phyloP scores from a whole-genome alignment of 2,113 vertebrate species.

The Neomonachus schauinslandi region DNA sequence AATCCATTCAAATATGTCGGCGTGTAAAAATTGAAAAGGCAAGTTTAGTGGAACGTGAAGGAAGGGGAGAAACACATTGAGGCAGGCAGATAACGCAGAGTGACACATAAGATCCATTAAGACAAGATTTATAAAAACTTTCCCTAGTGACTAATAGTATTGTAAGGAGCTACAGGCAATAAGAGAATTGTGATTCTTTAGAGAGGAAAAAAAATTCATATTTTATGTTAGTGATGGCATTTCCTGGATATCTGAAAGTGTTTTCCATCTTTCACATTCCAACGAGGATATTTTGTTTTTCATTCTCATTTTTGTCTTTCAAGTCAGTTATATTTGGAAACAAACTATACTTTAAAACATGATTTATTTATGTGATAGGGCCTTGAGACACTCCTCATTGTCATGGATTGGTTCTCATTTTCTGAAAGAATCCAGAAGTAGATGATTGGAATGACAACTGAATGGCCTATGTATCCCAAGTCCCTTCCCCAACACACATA shows the following conservation, averaged over 20 bases:
- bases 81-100: not conserved
- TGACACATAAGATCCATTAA: not conserved
- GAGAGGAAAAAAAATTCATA: not conserved
- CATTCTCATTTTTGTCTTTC: constrained; percentile 4
- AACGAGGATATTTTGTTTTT: constrained; percentile 38
- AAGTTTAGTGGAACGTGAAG: constrained; percentile 33
- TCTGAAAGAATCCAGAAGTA: not conserved
- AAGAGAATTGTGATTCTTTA: not conserved
- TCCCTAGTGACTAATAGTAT: not conserved
- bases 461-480: not conserved
- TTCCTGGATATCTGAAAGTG: not conserved
- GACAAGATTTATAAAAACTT: constrained; percentile 7
- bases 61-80: not conserved
- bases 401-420: not conserved
- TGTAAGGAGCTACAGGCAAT: not conserved
- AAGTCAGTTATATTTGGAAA: not conserved
- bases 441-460: not conserved
- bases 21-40: constrained; percentile 43
- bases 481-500: not conserved
- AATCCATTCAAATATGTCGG: not conserved
- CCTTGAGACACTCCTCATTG: not conserved
- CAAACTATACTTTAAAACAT: not conserved
- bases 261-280: constrained; percentile 17
- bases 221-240: constrained; percentile 31
- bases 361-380: constrained; percentile 22